Conservation (phyloP, 2,797 vertebrate genomes). For the Microctenopoma steveboyesi region DNA sequence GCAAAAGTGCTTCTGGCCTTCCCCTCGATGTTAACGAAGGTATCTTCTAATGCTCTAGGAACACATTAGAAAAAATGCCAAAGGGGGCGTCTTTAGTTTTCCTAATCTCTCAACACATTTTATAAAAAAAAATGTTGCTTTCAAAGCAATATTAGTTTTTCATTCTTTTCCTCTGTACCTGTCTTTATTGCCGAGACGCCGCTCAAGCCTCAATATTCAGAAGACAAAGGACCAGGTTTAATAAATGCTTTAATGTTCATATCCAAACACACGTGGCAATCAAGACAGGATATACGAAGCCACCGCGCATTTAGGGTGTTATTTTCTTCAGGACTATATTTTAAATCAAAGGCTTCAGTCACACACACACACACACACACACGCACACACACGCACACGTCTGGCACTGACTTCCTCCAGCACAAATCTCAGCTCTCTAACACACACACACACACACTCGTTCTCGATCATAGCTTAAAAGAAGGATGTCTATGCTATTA, state of each 20-base stretch:
- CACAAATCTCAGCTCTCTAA: constrained; percentile 50
- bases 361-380: constrained; percentile 5
- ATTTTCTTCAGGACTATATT: constrained; percentile 18
- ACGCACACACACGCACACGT: constrained; percentile 3
- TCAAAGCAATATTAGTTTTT: constrained; percentile 36
- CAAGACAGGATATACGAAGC: constrained; percentile 3
- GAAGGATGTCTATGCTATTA: constrained; percentile 71
- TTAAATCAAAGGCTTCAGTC: constrained; percentile 40
- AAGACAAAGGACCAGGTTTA: constrained; percentile 41
- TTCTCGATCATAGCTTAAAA: constrained; percentile 64
- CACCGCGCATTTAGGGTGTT: constrained; percentile 37
- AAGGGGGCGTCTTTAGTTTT: constrained; percentile 64
- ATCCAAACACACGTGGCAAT: constrained; percentile 31
- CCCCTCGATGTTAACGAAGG: constrained; percentile 50
- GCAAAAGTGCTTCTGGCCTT: constrained; percentile 51
- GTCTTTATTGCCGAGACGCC: constrained; percentile 6
- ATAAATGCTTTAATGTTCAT: constrained; percentile 52
- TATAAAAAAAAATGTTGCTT: constrained; percentile 43
- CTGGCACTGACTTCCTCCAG: constrained; percentile 24
- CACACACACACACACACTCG: constrained; percentile 41
- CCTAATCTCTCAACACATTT: constrained; percentile 43
- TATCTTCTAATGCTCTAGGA: constrained; percentile 42
- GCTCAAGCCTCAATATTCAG: constrained; percentile 17
- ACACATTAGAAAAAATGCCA: constrained; percentile 61
- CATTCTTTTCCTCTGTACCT: constrained; percentile 17